Base-by-base conservation (phyloP, 2,888 invertebrate genomes). In the Eupithecia inturbata region DNA sequence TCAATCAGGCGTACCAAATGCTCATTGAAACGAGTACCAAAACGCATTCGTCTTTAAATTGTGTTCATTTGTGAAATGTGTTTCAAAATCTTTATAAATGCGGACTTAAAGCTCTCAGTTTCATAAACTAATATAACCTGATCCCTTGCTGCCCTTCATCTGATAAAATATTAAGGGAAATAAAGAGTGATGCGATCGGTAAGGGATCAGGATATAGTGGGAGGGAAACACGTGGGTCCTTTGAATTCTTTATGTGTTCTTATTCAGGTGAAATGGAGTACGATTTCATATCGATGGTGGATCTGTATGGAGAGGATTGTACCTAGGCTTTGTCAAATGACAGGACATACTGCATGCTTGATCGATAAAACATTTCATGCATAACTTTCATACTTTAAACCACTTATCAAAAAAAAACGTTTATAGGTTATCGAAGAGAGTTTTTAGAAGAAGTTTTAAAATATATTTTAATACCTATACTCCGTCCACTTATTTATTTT, bases 31-130 rank as follows among this genome's bases (percentile, higher is more conserved):
- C 90, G 89, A 89, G 91, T 90, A 88, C 83, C 86, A 86, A 88
- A 89, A 85, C 86, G 84, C 91, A 93, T 93, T 89, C 89, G 86
- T 92, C 91, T 92, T 89, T 88, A 93, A 93, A 94, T 94, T 93
- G 93, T 91, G 88, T 91, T 93, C 93, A 93, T 94, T 93, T 91
- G 85, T 77, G 85, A 89, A 90, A 94, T 92, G 88, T 88, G 87
- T 89, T 92, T 85, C 80, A 87, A 76, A 91, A 94, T 93, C 94
- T 91, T 88, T 94, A 94, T 90, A 93, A 92, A 94, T 92, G 90
- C 82, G 88, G 84, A 86, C 86, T 88, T 87, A 85, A 85, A 81
- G 84, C 78, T 84, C 82, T 81, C 77, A 79, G 84, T 89, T 90
- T 85, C 84, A 84, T 79, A 79, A 77, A 80, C 92, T 86, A 86